Evolutionary conservation across 2,888 invertebrate genomes (phyloP).

Genomic region (Merodon equestris): DNA sequence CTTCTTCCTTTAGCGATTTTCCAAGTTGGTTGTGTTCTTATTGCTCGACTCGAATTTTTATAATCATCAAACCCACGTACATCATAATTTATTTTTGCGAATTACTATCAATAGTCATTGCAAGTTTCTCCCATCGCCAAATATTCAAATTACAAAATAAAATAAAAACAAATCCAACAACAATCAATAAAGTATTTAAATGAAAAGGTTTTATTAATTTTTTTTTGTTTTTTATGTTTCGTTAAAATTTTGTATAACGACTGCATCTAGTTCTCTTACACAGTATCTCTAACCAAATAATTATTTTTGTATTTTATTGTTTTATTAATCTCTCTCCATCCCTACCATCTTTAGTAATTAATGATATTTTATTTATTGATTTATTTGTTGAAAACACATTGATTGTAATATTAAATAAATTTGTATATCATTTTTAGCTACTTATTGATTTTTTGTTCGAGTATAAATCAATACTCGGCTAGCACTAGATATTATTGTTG

Average conservation of each 20-base stretch:
- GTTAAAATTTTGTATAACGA: slow-evolving; percentile 38
- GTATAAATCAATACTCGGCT: slow-evolving; percentile 56
- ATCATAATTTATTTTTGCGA: no score
- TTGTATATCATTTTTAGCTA: slow-evolving; percentile 48
- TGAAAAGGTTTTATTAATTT: slow-evolving; percentile 62
- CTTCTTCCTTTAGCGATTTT: no score
- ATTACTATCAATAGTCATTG: no score
- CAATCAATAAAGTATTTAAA: slow-evolving; percentile 47
- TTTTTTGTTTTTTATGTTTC: slow-evolving; percentile 27
- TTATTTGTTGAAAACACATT: slow-evolving; percentile 52
- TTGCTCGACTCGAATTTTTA: no score
- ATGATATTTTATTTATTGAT: slow-evolving; percentile 25
- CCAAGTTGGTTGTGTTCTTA: no score
- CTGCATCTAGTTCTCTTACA: slow-evolving; percentile 59
- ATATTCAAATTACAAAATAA: no score
- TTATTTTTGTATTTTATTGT: slow-evolving; percentile 27
- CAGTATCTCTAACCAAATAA: slow-evolving; percentile 33
- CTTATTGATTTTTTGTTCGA: slow-evolving; percentile 48
- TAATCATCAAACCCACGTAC: no score
- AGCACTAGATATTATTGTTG: slow-evolving; percentile 53
- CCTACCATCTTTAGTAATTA: slow-evolving; percentile 8
- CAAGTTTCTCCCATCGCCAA: no score
- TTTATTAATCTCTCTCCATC: no score
- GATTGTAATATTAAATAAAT: slow-evolving; percentile 60
- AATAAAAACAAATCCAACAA: slow-evolving; percentile 3